Evolutionary conservation across 1,140 invertebrate genomes (phyloP).

Genomic region (Agrypnia vestita): DNA sequence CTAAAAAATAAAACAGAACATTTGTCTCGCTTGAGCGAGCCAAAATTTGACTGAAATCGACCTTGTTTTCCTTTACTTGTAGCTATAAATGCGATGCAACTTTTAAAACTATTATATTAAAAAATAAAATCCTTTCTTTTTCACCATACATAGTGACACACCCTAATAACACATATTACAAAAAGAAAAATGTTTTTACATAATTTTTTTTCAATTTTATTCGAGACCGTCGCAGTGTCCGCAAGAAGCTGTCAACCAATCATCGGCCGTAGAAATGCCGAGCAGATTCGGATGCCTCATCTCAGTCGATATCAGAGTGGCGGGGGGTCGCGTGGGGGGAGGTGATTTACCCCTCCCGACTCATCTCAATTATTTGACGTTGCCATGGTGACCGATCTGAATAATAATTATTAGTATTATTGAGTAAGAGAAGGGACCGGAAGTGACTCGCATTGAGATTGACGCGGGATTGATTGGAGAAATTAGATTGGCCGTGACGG

Average conservation of each 20-base stretch:
- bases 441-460: constrained; percentile 47
- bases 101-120: no score
- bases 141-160: no score
- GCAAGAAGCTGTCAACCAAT: constrained; percentile 49
- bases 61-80: no score
- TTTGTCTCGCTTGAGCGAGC: no score
- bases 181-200: not conserved
- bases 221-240: constrained; percentile 25
- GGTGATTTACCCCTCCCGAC: constrained; percentile 30
- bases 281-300: constrained; percentile 53
- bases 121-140: no score
- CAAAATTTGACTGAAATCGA: no score
- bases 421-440: constrained; percentile 51
- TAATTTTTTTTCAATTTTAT: not conserved
- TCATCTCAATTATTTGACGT: constrained; percentile 51
- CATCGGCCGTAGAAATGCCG: constrained; percentile 49
- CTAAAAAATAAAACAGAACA: no score
- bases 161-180: no score
- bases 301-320: constrained; percentile 49
- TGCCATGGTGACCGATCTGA: constrained; percentile 59
- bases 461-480: constrained; percentile 53
- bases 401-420: constrained; percentile 61
- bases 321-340: not conserved
- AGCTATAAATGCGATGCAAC: no score
- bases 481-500: constrained; percentile 52